Base-by-base conservation (phyloP, 2,888 invertebrate genomes). In the Hoplodrina blanda region DNA sequence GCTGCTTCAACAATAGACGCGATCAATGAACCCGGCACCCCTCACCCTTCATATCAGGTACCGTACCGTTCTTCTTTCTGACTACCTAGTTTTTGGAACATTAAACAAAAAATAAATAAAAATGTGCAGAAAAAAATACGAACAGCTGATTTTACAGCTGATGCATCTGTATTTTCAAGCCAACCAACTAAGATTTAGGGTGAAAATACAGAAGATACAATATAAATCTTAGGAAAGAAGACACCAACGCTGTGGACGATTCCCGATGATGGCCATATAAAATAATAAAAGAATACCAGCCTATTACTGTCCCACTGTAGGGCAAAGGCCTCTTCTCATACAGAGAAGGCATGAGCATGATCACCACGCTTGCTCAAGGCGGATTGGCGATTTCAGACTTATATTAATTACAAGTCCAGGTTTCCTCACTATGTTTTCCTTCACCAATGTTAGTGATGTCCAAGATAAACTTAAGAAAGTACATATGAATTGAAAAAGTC, bases 21-120 rank as follows among this genome's bases (percentile, higher is more conserved):
- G 95, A 94, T 90, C 95, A 94, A 93, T 95, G 95, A 96, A 95
- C 95, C 89, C 94, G 83, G 89, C 89, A 89, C 90, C 93, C 93
- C 90, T 85, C 88, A 86, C 87, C 89, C 90, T 87, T 85, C 85
- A 80, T 72, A 82, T 87, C 89, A 90, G 89, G 90, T 90, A 89
- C 80, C 71, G 75, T 88, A 88, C 88, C 86, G 89, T 87, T 88
- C 78, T 67, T 80, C 80, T 56, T 61, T 49, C 64, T 67, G 57
- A 55, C 75, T 79, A 73, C 79, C 77, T 81, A 81, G 54, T 76
- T 70, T 71, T 65, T 56, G 53, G 69, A 68, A 62, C 55, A 72
- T 63, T 63, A 55, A 53, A 61, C 57, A 78, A 70, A 70, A 80
- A 63, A 44, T 7, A 8, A 37, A 61, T 53, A 66, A 66, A 67